Evolutionary conservation across 2,888 invertebrate species (phyloP).

Genomic region (Orchesella flavescens): DNA sequence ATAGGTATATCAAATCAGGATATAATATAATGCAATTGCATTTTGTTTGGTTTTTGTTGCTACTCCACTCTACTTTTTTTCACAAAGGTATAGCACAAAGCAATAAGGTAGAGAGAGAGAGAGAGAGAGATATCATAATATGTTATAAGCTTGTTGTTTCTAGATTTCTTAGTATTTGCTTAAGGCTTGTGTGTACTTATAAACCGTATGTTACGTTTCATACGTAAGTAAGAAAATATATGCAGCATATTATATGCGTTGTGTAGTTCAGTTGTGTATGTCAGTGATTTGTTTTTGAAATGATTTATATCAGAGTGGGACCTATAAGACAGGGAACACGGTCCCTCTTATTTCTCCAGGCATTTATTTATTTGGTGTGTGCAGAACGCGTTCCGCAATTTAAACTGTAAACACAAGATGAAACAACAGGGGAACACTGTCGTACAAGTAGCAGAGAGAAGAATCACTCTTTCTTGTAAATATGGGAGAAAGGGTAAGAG

Average conservation of each 20-base stretch:
- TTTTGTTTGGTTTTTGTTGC: too few species aligned
- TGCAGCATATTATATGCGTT: too few species aligned
- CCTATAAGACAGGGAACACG: slow-evolving; percentile 37
- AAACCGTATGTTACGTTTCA: too few species aligned
- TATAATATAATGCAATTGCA: too few species aligned
- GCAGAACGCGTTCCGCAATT: slow-evolving; percentile 38
- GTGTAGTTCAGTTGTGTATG: slow-evolving; percentile 9
- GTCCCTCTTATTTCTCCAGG: slow-evolving; percentile 34
- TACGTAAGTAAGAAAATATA: too few species aligned
- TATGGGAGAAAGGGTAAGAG: background rate
- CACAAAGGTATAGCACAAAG: too few species aligned
- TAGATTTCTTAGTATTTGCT: background rate
- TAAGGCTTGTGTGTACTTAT: background rate
- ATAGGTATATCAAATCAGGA: too few species aligned
- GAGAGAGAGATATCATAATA: too few species aligned
- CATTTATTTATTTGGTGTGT: slow-evolving; percentile 32
- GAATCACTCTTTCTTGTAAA: background rate
- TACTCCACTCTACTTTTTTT: too few species aligned
- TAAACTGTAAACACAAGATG: slow-evolving; percentile 32
- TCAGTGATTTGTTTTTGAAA: slow-evolving; percentile 41
- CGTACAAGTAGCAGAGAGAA: background rate
- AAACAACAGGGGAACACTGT: background rate
- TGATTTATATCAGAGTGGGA: slow-evolving; percentile 39
- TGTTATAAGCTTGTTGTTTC: too few species aligned
- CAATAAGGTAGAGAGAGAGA: too few species aligned